phyloP scores from a whole-genome alignment of 2,888 invertebrate species.

The Lydus trimaculatus region DNA sequence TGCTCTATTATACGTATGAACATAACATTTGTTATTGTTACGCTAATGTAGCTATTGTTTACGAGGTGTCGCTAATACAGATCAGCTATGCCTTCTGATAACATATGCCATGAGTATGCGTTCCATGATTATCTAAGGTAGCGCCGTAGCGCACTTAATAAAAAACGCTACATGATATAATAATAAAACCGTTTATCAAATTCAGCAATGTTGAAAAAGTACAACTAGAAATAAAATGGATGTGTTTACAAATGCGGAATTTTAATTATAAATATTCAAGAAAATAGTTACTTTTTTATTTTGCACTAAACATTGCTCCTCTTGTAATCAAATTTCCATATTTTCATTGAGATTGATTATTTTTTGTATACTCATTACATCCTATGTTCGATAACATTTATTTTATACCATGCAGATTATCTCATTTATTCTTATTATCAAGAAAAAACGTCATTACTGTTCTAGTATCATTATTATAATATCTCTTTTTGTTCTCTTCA shows the following conservation, averaged over 20 bases:
- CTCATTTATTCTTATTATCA: background rate
- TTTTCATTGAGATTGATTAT: conserved; percentile 1
- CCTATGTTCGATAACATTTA: background rate
- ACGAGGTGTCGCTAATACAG: too few relatives aligned
- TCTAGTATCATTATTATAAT: background rate
- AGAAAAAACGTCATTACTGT: background rate
- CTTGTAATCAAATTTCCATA: background rate
- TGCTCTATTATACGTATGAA: too few relatives aligned
- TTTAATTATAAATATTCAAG: background rate
- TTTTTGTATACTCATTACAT: background rate
- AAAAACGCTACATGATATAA: too few relatives aligned
- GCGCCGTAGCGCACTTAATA: too few relatives aligned
- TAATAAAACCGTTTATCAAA: too few relatives aligned
- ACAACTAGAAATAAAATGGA: background rate
- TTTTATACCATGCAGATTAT: background rate
- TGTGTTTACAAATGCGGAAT: background rate
- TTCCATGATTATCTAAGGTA: too few relatives aligned
- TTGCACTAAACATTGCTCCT: background rate
- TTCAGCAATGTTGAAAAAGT: background rate
- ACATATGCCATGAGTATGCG: too few relatives aligned
- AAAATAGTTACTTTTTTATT: too few relatives aligned
- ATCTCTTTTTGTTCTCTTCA: conserved; percentile 4
- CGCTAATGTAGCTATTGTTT: too few relatives aligned
- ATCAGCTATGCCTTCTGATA: too few relatives aligned
- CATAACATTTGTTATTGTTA: too few relatives aligned